phyloP scores from a whole-genome alignment of 2,888 invertebrate genomes.

The Agriopis leucophaearia region DNA sequence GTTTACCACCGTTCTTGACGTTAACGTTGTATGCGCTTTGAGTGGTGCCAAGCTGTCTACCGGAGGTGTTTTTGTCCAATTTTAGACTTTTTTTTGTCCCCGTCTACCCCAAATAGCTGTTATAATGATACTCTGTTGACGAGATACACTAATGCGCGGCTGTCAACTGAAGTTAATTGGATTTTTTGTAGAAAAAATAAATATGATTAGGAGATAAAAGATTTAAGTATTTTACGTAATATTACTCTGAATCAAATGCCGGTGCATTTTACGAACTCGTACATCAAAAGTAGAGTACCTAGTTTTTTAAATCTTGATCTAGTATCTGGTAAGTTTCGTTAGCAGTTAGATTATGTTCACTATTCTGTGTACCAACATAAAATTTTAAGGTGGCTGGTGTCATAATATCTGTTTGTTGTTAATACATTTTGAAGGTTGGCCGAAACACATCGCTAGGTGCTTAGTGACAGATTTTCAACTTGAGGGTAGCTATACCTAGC shows the following conservation, averaged over 20 bases:
- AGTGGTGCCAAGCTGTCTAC: slow-evolving; percentile 82
- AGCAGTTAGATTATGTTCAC: no score
- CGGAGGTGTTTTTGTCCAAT: slow-evolving; percentile 55
- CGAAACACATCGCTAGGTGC: no score
- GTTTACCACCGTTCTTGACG: slow-evolving; percentile 46
- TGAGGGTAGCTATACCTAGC: no score
- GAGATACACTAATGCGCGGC: slow-evolving; percentile 49
- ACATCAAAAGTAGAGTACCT: not conserved
- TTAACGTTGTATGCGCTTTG: slow-evolving; percentile 64
- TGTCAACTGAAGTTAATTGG: slow-evolving; percentile 49
- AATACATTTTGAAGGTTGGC: no score
- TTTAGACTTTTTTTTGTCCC: slow-evolving; percentile 58
- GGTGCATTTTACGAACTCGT: not conserved
- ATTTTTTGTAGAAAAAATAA: slow-evolving; percentile 28
- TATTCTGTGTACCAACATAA: no score
- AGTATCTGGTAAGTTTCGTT: no score
- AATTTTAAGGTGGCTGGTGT: no score
- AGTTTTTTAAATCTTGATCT: no score
- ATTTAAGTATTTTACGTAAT: not conserved
- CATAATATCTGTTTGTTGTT: no score
- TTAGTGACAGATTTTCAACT: no score
- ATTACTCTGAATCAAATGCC: no score
- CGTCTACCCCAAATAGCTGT: slow-evolving; percentile 54
- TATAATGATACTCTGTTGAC: slow-evolving; percentile 65
- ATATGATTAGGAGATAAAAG: slow-evolving; percentile 12